A percentile compares a stretch with the other conserved stretches of the same genome.
Evolutionary conservation across 2,888 invertebrate species (phyloP).

Genomic region (Chaetogeoica ovagalla): DNA sequence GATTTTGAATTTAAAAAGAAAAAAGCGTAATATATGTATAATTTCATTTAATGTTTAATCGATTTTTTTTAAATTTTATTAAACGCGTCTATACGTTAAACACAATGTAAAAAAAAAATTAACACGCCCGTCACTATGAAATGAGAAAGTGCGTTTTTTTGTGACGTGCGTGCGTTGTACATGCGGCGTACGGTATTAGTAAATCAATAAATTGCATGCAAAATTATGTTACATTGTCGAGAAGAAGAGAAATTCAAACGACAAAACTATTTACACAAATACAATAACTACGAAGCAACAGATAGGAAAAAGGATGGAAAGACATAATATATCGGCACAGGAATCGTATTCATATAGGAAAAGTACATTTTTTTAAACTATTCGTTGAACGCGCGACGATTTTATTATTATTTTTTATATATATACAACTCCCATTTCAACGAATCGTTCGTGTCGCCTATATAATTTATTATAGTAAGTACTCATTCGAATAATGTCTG

Average conservation of each 20-base stretch:
- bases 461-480: no score
- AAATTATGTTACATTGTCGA: neutral
- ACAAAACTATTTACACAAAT: neutral
- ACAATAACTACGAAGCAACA: constrained; percentile 32
- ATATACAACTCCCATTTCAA: no score
- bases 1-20: no score
- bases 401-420: no score
- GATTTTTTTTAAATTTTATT: no score
- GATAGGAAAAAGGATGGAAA: constrained; percentile 37
- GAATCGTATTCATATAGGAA: constrained; percentile 29
- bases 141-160: no score
- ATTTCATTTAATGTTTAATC: no score
- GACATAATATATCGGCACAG: neutral
- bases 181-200: neutral
- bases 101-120: neutral
- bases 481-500: no score
- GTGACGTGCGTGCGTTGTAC: neutral
- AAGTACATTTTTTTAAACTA: neutral
- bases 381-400: no score
- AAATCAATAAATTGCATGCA: constrained; percentile 22
- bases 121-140: neutral
- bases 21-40: no score
- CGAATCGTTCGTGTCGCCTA: no score
- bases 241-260: neutral
- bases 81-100: neutral